phyloP scores from a whole-genome alignment of 2,888 invertebrate species.

The Acholoe squamosa region DNA sequence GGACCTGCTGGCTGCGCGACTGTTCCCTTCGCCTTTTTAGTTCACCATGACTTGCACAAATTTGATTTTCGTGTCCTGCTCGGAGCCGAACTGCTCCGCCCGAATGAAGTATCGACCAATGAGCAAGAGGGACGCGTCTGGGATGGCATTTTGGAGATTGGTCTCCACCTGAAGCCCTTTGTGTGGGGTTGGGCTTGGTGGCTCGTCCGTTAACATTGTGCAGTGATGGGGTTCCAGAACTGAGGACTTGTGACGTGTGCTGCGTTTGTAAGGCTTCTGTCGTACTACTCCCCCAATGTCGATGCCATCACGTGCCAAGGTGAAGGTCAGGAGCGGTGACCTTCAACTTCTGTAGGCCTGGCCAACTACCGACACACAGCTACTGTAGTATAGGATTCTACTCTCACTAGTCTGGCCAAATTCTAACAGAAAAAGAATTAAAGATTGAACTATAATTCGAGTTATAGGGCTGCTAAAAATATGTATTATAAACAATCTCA shows the following conservation, averaged over 20 bases:
- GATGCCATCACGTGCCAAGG: not conserved
- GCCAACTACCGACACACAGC: too few species aligned
- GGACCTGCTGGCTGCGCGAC: not conserved
- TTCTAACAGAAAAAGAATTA: too few species aligned
- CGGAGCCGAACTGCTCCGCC: not conserved
- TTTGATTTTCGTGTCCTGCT: constrained; percentile 27
- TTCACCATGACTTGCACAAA: not conserved
- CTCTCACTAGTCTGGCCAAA: too few species aligned
- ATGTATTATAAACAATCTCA: too few species aligned
- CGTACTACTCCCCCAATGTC: not conserved
- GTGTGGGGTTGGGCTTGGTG: not conserved
- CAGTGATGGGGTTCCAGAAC: too few species aligned
- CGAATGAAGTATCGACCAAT: constrained; percentile 41
- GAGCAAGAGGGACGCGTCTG: not conserved
- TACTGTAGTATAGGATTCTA: too few species aligned
- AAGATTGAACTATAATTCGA: too few species aligned
- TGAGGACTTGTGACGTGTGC: not conserved
- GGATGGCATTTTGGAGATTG: not conserved
- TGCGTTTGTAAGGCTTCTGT: not conserved
- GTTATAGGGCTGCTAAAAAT: too few species aligned
- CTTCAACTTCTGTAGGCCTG: not conserved
- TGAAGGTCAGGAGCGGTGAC: not conserved
- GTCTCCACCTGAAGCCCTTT: constrained; percentile 10
- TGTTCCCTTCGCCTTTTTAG: not conserved
- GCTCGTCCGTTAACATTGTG: not conserved